These are phyloP conservation scores for Irena cyanogastra DNA, from an alignment of 2,113 vertebrate species.

Conservation along the genomic window DNA sequence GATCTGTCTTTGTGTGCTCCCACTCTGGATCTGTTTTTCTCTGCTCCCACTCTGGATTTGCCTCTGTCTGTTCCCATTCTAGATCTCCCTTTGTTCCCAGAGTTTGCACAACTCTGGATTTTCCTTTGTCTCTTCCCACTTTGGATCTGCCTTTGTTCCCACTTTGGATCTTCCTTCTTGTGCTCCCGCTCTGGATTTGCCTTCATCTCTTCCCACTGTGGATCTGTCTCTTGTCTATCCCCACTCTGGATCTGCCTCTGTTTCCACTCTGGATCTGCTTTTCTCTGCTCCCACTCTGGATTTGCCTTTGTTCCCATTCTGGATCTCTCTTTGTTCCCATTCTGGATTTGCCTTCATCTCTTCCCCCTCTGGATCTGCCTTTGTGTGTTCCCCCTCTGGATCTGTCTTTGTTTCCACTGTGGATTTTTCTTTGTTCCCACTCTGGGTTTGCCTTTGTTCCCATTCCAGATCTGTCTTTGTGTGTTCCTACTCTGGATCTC, in stretches of 20 bases:
- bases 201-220: not conserved
- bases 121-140: not conserved
- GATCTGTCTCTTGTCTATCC: too few relatives aligned
- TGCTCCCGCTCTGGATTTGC: not conserved
- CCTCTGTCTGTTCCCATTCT: too few relatives aligned
- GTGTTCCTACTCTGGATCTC: not conserved
- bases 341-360: not conserved
- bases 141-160: not conserved
- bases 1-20: not conserved
- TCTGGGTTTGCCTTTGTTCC: not conserved
- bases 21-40: not conserved
- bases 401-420: fast-evolving
- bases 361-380: not conserved
- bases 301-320: not conserved
- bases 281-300: not conserved
- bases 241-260: too few relatives aligned
- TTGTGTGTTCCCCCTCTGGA: not conserved
- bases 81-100: too few relatives aligned
- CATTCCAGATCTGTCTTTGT: not conserved
- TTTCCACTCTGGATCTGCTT: not conserved
- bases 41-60: not conserved
- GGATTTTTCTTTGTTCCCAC: too few relatives aligned
- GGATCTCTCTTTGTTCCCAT: not conserved
- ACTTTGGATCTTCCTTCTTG: not conserved
- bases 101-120: too few relatives aligned